Percentiles rank a stretch among this genome's conserved stretches.
Evolutionary conservation across 2,797 vertebrate genomes (phyloP).

Genomic region (Catharus ustulatus): DNA sequence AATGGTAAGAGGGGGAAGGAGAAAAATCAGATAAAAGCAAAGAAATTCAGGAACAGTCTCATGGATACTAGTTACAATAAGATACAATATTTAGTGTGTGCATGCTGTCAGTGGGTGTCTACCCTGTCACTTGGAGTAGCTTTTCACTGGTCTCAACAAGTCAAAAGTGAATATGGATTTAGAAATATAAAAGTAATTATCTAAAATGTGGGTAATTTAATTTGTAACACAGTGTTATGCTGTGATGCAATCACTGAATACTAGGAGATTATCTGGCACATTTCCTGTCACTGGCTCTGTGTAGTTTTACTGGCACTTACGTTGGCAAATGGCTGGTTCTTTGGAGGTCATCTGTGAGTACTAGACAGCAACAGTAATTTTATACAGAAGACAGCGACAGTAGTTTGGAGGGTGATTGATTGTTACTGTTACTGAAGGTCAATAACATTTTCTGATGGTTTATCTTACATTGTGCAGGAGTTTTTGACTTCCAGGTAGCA

Average conservation of each 20-base stretch:
- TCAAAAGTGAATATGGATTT: not conserved
- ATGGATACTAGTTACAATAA: not conserved
- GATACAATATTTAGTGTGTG: not conserved
- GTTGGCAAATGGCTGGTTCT: not conserved
- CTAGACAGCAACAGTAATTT: not conserved
- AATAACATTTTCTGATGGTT: not conserved
- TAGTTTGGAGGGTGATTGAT: not conserved
- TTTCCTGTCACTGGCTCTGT: not conserved
- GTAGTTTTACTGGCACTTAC: not conserved
- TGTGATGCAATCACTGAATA: not conserved
- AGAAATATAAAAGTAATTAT: not conserved
- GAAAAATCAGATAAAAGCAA: not conserved
- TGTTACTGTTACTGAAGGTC: not conserved
- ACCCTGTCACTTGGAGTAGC: not conserved
- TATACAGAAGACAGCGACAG: not conserved
- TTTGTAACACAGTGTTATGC: not conserved
- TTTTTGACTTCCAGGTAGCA: not conserved
- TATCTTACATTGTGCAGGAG: not conserved
- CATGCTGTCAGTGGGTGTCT: not conserved
- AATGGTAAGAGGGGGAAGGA: not conserved
- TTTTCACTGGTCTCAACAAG: not conserved
- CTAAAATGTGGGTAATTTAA: accelerated
- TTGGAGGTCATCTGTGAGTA: not conserved
- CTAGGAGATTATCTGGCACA: not conserved
- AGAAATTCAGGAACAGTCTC: not conserved